Evolutionary conservation across 2,888 invertebrate genomes (phyloP), one percentile per base, ranked within the genome.

Genomic region (Sympetrum striolatum): DNA sequence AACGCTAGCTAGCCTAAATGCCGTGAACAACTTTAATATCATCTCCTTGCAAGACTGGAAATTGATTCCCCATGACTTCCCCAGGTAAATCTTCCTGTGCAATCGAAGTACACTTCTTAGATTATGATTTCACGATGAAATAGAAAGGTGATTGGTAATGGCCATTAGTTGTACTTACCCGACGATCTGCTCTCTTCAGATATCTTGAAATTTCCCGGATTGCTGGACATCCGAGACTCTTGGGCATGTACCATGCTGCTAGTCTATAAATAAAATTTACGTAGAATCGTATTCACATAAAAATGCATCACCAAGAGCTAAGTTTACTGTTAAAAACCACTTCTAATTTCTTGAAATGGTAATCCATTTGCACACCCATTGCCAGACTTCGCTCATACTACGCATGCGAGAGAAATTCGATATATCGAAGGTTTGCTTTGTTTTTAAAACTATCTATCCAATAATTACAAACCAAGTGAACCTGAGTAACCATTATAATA

Each of bases 241-340:
- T 91, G 91, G 2, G 91, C 90, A 48, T 91, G 91, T 81, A 91
- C 91, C 91, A 91, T 91, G 81, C 64, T 86, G 86, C 60, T 60
- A 86, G 86, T 86, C 86, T 86, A 86, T 22, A 60, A 86, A 86
- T n/a, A 60, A 60, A 86, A 48, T 37, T 37, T 37, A 60, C 31
- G 58, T 37, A 64, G 35, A 31, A 58, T 10, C 15, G 35, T 60
- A 64, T 37, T 60, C 14, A 35, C 60, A 39, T 86, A 22, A 86
- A 86, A 60, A 10, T 37, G 25, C 60, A 86, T 64, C 12, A 31
- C 37, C 22, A 39, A 22, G 2, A 73, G 39, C 22, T 14, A 60
- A 35, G 3, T 31, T 15, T 10, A 86, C 15, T 5, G 37, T 60
- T 60, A 60, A 31, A 86, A 86, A 60, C n/a, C 22, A 35, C 15